Base-by-base conservation (phyloP, 2,797 vertebrate species). In the Etheostoma perlongum region DNA sequence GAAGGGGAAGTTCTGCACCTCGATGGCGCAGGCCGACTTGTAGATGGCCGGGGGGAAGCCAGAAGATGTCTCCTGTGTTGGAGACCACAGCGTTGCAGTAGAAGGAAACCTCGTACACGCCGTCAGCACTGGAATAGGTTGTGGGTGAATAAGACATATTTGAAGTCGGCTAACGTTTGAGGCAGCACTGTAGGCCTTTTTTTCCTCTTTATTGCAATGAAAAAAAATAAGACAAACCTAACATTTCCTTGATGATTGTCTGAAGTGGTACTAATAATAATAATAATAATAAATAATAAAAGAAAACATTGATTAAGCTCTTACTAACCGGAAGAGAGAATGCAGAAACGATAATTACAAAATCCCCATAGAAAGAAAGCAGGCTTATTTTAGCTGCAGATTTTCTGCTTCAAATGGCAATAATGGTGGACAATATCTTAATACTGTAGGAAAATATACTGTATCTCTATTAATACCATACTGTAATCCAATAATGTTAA, bases 21-120 rank as follows among this genome's bases (percentile, higher is more conserved):
- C 94, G 5, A 96, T 96, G 83, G 95, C 93, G 14, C 95, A 96
- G 62, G 95, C 95, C 0, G 95, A 96, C 76, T 95, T 95, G 89
- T 96, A 96, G 86, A 96, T 96, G 27, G 95, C 95, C 0, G 95
- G 96, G 0, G 0, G 96, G 96, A 4, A 96, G 95, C 96, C 96
- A 96, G 86, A 95, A 93, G 75, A 96, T 93, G 86, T 95, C 93
- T 2, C 96, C 96, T 0, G 93, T 95, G 93, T 89, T 92, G 84
- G 94, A 95, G 30, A 96, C 94, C 27, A 96, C 87, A 0, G 93
- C 94, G 14, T 96, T 96, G 88, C 94, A 94, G 71, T 96, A 96
- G 91, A 96, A 95, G 18, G 96, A 96, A 15, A 96, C 95, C 81
- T 96, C 95, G 10, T 96, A 96, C n/a, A 95, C 95, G 1, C 95